Conservation (phyloP, 2,888 invertebrate genomes). For the Acleris holmiana region DNA sequence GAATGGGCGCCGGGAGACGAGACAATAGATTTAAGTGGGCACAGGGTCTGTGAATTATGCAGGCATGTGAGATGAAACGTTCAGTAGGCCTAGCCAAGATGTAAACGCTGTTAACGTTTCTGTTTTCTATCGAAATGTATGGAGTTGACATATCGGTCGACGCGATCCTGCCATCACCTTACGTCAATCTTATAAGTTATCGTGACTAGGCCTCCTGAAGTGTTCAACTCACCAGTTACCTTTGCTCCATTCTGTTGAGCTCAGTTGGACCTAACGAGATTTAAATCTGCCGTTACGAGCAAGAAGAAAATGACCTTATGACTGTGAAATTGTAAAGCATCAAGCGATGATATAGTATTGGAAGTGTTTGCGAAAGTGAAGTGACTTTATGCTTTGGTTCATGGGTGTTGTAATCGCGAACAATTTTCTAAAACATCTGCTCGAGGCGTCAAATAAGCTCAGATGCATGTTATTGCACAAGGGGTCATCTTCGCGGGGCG, state of each 20-base stretch:
- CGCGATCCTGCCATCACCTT: too few relatives aligned
- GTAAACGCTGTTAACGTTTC: too few relatives aligned
- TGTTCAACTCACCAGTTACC: constrained; percentile 39
- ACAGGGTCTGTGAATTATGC: constrained; percentile 25
- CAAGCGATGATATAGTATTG: constrained; percentile 15
- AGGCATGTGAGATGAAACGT: background rate
- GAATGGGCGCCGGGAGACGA: constrained; percentile 21
- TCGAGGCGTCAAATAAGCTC: constrained; percentile 29
- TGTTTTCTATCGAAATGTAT: too few relatives aligned
- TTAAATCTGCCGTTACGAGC: constrained; percentile 37
- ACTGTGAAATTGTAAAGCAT: constrained; percentile 27
- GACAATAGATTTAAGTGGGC: constrained; percentile 26
- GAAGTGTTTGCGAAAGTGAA: constrained; percentile 14
- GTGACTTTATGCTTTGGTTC: background rate
- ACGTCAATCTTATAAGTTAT: background rate
- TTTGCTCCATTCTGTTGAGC: constrained; percentile 40
- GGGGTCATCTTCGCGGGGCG: constrained; percentile 38
- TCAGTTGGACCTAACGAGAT: constrained; percentile 41
- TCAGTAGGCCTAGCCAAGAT: too few relatives aligned
- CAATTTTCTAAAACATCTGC: constrained; percentile 24
- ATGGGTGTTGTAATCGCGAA: background rate
- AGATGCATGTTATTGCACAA: constrained; percentile 35
- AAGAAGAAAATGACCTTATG: constrained; percentile 15
- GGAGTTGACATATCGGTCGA: too few relatives aligned
- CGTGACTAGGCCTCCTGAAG: background rate